Evolutionary conservation across 2,888 invertebrate species (phyloP), one percentile per base, ranked within the genome.

Genomic region (Leptothorax acervorum): DNA sequence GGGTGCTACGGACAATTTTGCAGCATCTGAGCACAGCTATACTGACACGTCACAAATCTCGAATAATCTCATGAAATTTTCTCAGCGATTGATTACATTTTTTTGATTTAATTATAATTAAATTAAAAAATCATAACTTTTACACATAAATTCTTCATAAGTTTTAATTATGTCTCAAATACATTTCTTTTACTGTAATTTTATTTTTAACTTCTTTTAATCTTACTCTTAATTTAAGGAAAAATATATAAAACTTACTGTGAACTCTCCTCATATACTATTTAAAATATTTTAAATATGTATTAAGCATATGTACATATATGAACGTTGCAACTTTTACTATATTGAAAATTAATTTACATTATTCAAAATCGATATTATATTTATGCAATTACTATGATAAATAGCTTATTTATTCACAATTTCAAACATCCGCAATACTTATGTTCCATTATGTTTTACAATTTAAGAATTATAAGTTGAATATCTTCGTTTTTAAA

Each of bases 1-100:
- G 39, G 15, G 60, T 60, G 60, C 73, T 73, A n/a, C 23, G 12
- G 71, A 79, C 57, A 48, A 79, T 79, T 79, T 79, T 78, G 78
- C 55, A 78, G 71, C 71, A 60, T 71, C 79, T 60, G 71, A 81
- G 60, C 55, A 48, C n/a, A 71, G 35, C 35, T 60, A 70, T 31
- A 60, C 23, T 12, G 51, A n/a, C n/a, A 63, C 65, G 76, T 76
- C 63, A 39, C 28, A 48, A 18, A 5, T 42, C 48, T 48, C 60
- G 28, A 60, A 62, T 48, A 39, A 73, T 51, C 1, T 12, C 35
- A 73, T 81, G 57, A 51, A 81, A 39, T 62, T 60, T 73, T n/a
- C 60, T 60, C 39, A 3, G 18, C 39, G 4, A n/a, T 45, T 71
- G 35, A 70, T 55, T 15, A 28, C 15, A n/a, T 70, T 70, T 39